These are phyloP conservation scores for Cyclura pinguis DNA, from an alignment of 2,797 vertebrate genomes.

Conservation along the genomic window DNA sequence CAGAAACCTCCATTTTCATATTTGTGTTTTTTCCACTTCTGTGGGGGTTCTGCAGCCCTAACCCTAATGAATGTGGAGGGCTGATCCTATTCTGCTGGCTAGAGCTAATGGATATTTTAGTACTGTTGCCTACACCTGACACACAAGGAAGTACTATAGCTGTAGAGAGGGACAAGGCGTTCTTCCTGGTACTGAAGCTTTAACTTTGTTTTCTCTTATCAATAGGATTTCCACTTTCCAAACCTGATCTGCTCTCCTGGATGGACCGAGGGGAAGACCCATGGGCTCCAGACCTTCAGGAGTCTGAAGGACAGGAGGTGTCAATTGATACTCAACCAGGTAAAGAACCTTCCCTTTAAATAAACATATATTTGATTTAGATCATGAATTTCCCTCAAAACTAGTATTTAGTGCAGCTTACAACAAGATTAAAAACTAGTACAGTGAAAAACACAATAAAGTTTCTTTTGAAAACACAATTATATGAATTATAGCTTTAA, in stretches of 20 bases:
- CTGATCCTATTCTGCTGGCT: too few species aligned
- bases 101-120: too few species aligned
- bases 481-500: too few species aligned
- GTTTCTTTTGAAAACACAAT: too few species aligned
- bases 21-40: too few species aligned
- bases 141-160: not conserved
- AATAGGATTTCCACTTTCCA: slow-evolving; percentile 41
- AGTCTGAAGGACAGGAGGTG: slow-evolving; percentile 47
- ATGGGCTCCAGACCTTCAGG: slow-evolving; percentile 58
- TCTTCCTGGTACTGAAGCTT: not conserved
- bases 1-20: too few species aligned
- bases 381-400: not conserved
- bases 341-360: slow-evolving; percentile 28
- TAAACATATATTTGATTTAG: not conserved
- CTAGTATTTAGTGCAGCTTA: too few species aligned
- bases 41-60: too few species aligned
- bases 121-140: too few species aligned
- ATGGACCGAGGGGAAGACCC: slow-evolving; percentile 64
- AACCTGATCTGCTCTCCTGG: slow-evolving; percentile 46
- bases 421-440: too few species aligned
- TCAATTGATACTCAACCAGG: slow-evolving; percentile 51
- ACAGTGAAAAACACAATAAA: too few species aligned
- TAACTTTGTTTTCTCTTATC: not conserved
- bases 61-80: too few species aligned
- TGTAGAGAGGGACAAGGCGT: accelerated